Percentiles rank a stretch among this genome's conserved stretches.
These are phyloP conservation scores for Oryctolagus cuniculus DNA, from an alignment of 2,113 vertebrate species.

Conservation along the genomic window mOryCun1.1 NC_091445.1:23083001-23083500, in stretches of 20 bases:
- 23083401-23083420: neutral
- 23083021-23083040: too few species aligned
- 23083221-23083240: too few species aligned
- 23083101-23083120: too few species aligned
- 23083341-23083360: neutral
- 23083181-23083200: too few species aligned
- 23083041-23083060: too few species aligned
- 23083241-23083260: neutral
- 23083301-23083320: neutral
- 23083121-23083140: too few species aligned
- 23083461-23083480: slow-evolving; percentile 50
- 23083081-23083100: too few species aligned
- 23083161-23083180: too few species aligned
- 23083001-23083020: too few species aligned
- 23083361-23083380: slow-evolving; percentile 3
- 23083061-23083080: too few species aligned
- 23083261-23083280: neutral
- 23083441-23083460: neutral
- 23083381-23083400: neutral
- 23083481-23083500: slow-evolving; percentile 50
- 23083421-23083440: neutral
- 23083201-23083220: too few species aligned
- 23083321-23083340: neutral
- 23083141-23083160: too few species aligned
- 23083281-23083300: neutral